Evolutionary conservation across 2,888 invertebrate genomes (phyloP).

Genomic region (Drosophila nigritarsus): DNA sequence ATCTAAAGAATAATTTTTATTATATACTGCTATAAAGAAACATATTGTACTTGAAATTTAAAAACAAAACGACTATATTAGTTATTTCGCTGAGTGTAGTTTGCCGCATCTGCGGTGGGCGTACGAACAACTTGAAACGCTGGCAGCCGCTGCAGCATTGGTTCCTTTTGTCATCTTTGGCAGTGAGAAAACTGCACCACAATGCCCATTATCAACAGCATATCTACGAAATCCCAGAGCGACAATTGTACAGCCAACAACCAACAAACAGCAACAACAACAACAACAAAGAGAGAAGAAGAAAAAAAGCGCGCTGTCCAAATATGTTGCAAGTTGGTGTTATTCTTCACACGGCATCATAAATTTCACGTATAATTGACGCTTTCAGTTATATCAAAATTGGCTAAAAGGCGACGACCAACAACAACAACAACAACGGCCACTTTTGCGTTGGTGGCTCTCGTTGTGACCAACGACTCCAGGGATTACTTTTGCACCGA

Average conservation of each 20-base stretch:
- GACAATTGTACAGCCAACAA: slow-evolving; percentile 64
- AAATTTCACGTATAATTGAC: slow-evolving; percentile 84
- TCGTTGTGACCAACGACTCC: slow-evolving; percentile 52
- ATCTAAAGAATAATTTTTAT: background rate
- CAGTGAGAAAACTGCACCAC: slow-evolving; percentile 73
- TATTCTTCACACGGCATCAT: slow-evolving; percentile 84
- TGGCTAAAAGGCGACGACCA: slow-evolving; percentile 74
- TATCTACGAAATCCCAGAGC: slow-evolving; percentile 71
- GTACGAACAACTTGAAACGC: slow-evolving; percentile 53
- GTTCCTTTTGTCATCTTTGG: slow-evolving; percentile 76
- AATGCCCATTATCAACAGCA: slow-evolving; percentile 75
- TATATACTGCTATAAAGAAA: background rate
- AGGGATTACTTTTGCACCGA: slow-evolving; percentile 61
- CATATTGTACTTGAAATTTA: background rate
- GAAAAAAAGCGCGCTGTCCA: slow-evolving; percentile 59
- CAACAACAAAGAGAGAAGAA: slow-evolving; percentile 2
- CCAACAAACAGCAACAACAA: slow-evolving; percentile 37
- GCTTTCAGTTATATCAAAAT: slow-evolving; percentile 83
- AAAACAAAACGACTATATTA: background rate
- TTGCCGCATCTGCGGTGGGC: slow-evolving; percentile 42
- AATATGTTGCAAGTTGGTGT: slow-evolving; percentile 82
- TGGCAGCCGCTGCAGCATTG: slow-evolving; percentile 48
- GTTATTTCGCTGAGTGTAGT: background rate
- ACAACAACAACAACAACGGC: slow-evolving; percentile 35
- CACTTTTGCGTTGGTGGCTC: slow-evolving; percentile 73